These are phyloP conservation scores for Cotesia vestalis DNA, from an alignment of 1,140 invertebrate genomes.

Conservation along the genomic window DNA sequence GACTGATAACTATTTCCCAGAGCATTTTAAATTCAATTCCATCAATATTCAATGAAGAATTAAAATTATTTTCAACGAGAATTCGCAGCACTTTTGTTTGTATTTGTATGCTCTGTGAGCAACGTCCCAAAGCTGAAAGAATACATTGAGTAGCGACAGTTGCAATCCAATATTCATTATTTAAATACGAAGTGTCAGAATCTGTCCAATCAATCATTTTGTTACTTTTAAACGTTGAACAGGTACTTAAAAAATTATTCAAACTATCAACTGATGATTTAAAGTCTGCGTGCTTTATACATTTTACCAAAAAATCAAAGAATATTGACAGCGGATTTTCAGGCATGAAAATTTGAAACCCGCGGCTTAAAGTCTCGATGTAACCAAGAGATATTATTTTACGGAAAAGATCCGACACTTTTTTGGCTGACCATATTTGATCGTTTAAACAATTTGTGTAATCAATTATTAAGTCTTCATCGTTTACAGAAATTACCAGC, in stretches of 20 bases:
- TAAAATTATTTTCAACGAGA: constrained; percentile 65
- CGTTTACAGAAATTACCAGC: constrained; percentile 65
- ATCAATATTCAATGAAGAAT: constrained; percentile 65
- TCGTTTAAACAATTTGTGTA: constrained; percentile 57
- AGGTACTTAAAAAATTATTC: constrained; percentile 50
- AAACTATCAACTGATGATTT: constrained; percentile 49
- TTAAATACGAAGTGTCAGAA: constrained; percentile 49
- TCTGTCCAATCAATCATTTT: constrained; percentile 57
- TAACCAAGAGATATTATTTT: constrained; percentile 65
- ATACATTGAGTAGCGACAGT: constrained; percentile 67
- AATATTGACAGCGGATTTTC: constrained; percentile 70
- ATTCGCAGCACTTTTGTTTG: constrained; percentile 68
- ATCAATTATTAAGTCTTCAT: constrained; percentile 56
- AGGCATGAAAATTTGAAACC: constrained; percentile 72
- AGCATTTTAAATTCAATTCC: constrained; percentile 66
- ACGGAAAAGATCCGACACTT: constrained; percentile 66
- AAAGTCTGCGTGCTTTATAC: constrained; percentile 53
- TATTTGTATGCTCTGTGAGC: constrained; percentile 67
- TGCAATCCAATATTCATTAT: constrained; percentile 67
- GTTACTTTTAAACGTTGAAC: constrained; percentile 49
- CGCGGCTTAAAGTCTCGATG: constrained; percentile 67
- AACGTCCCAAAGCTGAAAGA: constrained; percentile 65
- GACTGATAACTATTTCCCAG: constrained; percentile 65
- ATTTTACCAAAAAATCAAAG: constrained; percentile 63
- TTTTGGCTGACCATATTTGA: constrained; percentile 54